These are phyloP conservation scores for Drosophila fungiperda DNA, from an alignment of 2,888 invertebrate species.

Conservation along the genomic window DNA sequence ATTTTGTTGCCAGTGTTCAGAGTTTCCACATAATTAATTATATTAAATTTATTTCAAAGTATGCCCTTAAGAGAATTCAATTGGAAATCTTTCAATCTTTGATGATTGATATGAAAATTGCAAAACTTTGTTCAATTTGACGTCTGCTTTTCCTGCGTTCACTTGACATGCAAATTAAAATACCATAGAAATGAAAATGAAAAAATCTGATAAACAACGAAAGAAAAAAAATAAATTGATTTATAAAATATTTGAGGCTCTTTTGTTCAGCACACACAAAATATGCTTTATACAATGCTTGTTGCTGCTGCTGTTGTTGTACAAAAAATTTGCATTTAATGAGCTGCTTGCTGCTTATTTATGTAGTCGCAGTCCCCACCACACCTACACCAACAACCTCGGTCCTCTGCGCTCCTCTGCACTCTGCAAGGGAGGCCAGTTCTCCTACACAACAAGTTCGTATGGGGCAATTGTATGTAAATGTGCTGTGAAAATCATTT, in stretches of 20 bases:
- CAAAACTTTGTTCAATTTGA: conserved; percentile 18
- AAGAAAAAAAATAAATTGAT: conserved; percentile 49
- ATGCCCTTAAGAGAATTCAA: conserved; percentile 7
- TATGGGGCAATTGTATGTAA: conserved; percentile 65
- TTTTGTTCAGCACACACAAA: conserved; percentile 52
- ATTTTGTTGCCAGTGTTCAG: not conserved
- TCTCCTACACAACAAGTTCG: conserved; percentile 16
- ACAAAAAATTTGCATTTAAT: conserved; percentile 73
- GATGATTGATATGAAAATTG: conserved; percentile 34
- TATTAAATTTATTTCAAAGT: conserved; percentile 9
- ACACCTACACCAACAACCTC: not conserved
- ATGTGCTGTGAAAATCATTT: conserved; percentile 66
- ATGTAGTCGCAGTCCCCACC: conserved; percentile 14
- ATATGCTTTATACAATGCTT: conserved; percentile 33
- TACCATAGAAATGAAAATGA: conserved; percentile 40
- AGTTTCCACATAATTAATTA: conserved; percentile 5
- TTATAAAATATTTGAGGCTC: conserved; percentile 46
- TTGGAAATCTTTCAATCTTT: conserved; percentile 23
- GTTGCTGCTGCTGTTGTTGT: conserved; percentile 12
- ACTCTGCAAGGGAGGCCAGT: conserved; percentile 2
- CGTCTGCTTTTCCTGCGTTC: conserved; percentile 21
- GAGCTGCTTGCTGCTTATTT: conserved; percentile 53
- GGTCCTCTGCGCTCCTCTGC: not conserved
- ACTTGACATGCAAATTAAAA: conserved; percentile 63
- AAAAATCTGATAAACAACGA: conserved; percentile 15